These are phyloP conservation scores for Lonchura striata DNA, from an alignment of 2,113 vertebrate species.

Conservation along the genomic window DNA sequence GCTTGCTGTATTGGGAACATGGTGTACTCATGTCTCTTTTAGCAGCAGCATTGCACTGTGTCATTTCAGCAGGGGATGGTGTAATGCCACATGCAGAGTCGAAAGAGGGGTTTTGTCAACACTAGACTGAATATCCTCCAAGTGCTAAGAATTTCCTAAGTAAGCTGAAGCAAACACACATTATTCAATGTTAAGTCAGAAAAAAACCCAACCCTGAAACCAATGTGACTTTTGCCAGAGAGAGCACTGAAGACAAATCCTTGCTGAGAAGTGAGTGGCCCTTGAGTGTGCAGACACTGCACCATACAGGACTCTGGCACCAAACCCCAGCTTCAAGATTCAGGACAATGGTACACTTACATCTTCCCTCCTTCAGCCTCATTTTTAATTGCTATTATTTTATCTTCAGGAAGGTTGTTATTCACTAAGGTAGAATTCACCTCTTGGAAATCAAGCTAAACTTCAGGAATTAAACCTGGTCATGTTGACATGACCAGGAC, in stretches of 20 bases:
- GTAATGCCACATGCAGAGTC: not conserved
- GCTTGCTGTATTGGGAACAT: rapidly evolving
- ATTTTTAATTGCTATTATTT: not conserved
- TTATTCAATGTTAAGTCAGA: not conserved
- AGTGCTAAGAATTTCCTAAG: not conserved
- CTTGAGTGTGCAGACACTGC: not conserved
- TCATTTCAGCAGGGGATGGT: not conserved
- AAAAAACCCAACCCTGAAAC: not conserved
- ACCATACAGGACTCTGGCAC: not conserved
- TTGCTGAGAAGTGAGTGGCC: not conserved
- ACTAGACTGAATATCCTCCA: not conserved
- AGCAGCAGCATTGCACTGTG: not conserved
- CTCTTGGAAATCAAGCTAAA: not conserved
- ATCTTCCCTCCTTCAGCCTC: not conserved
- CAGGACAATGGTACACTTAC: not conserved
- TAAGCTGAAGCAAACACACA: not conserved
- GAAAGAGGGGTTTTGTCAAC: not conserved
- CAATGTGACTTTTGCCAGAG: not conserved
- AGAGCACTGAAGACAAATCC: not conserved
- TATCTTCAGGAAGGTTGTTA: not conserved
- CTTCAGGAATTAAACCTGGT: not conserved
- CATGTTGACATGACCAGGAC: not conserved
- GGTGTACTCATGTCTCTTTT: rapidly evolving
- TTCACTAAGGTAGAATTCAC: not conserved
- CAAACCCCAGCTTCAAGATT: not conserved